Base-by-base conservation (phyloP, 1,140 invertebrate species). In the Eulimnadia texana region DNA sequence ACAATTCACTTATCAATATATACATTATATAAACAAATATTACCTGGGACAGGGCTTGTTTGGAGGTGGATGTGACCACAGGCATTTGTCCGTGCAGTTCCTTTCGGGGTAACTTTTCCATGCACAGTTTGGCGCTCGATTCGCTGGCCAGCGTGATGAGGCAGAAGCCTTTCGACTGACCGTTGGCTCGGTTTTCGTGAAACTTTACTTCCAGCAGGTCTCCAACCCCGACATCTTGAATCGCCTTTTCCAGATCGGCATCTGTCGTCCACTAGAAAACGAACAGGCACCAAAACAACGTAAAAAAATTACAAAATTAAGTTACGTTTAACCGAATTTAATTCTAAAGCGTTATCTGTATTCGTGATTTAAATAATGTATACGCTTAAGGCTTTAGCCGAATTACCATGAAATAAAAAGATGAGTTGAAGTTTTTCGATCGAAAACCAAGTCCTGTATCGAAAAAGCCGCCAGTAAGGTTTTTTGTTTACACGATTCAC, bases 161-260 rank as follows among this genome's bases (percentile, higher is more conserved):
- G 72, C 92, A 95, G 73, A 95, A 95, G 50, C 97, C 97, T 80
- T 99, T 99, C 0, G 93, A 97, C 73, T 99, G 96, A 25, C 97
- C 97, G 80, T 99, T 99, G 11, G 91, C 89, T 67, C 96, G 82
- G 77, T 99, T 99, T 76, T 99, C 96, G 78, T 98, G 97, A 75
- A 99, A 99, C 76, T 98, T 98, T 13, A 99, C 92, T 72, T 99
- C 97, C 64, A 95, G 79, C 66, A 99, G 85, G 74, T 99, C 97
- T 62, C 78, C 82, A 2, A 98, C 86, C 22, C 94, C 95, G 65
- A 97, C 78, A 64, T 83, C 83, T 54, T 81, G 79, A 60, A 97
- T 80, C 2, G 88, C 84, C 76, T 95, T 88, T 28, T 85, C 84
- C 53, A 99, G 86, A 72, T 98, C 93, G 76, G 93, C 85, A 76